Evolutionary conservation across 2,888 invertebrate genomes (phyloP), one percentile per base, ranked within the genome.

Genomic region (Acrobasis suavella): DNA sequence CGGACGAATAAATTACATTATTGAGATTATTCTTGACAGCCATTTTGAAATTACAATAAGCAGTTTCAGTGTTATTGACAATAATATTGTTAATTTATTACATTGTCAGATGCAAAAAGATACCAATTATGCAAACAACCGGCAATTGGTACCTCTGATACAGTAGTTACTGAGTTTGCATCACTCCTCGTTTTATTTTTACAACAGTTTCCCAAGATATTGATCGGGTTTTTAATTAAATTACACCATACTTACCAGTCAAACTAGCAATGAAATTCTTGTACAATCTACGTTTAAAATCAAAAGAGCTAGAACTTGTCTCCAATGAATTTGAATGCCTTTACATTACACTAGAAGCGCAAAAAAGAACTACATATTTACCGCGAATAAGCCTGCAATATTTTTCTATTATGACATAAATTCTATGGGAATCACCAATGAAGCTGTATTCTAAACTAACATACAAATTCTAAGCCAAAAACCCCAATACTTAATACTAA

Each of bases 201-300:
- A 42, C 17, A 56, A 17, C 15, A 42, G 42, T 56, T 56, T 16
- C 9, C 14, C 0, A 16, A 15, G 39, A 14, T 22, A 56, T 32
- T 15, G n/a, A 46, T 42, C 22, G 39, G 56, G 42, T 17, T 56
- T 56, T 56, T 42, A 56, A 56, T 56, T 56, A 56, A 22, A 42
- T 42, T 16, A 61, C 37, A 60, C 32, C 9, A 46, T 32, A 54
- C 14, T 55, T 49, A 62, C 46, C 50, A 55, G 54, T 37, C 54
- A 14, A 62, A 52, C 52, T 49, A 55, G 55, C 55, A 54, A 55
- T 62, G 50, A 55, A n/a, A 22, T 38, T 55, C 46, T 49, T 55
- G 22, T 54, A 17, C 38, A 50, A 54, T 17, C 50, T 50, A 39
- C 56, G 22, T 49, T 54, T 66, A 42, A 64, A 60, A 68, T 60